Evolutionary conservation across 37 sponge, comb jelly and placozoan genomes (phyloP), one percentile per base, ranked within the genome.

Genomic region (Geodia barretti): DNA sequence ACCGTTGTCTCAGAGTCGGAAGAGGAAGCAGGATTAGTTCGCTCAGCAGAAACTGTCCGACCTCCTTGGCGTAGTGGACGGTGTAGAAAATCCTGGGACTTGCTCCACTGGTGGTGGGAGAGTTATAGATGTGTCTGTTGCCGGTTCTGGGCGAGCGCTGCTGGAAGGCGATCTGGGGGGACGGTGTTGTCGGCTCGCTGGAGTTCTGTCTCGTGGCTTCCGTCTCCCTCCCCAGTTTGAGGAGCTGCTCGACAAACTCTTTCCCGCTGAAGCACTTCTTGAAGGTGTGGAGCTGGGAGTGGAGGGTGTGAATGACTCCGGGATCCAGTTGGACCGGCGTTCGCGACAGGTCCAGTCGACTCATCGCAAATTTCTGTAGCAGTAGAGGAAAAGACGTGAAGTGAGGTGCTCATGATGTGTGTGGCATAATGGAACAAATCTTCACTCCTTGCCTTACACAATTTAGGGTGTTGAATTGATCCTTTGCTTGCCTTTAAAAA

Each of bases 201-300:
- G 72, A 43, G 61, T 38, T 38, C 1, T 68, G 68, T 39, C 34
- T 9, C 58, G 0, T 41, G 1, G 4, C 9, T 4, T 79, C 79
- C 30, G 5, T 79, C 25, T 31, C 24, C 21, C 43, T 42, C 0
- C 85, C 85, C 39, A 89, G 20, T 26, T 75, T 60, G 25, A 84
- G 26, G 5, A 89, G 54, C 4, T 60, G 73, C 23, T 67, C 68
- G 28, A 82, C 78, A 86, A 91, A 91, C 20, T 91, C 87, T 30
- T 73, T 82, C 14, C 91, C 91, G 36, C 42, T 86, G 87, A 91
- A 91, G 70, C 87, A 86, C 70, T 91, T 91, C 73, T 59, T 81
- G 60, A 73, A 37, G 14, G 66, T 47, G 69, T 82, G 91, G 4
- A 91, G 74, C 40, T 85, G 77, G 41, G 43, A 26, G 28, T 79